These are phyloP conservation scores for Aplysia californica DNA, from an alignment of 1,140 invertebrate genomes.

Conservation along the genomic window DNA sequence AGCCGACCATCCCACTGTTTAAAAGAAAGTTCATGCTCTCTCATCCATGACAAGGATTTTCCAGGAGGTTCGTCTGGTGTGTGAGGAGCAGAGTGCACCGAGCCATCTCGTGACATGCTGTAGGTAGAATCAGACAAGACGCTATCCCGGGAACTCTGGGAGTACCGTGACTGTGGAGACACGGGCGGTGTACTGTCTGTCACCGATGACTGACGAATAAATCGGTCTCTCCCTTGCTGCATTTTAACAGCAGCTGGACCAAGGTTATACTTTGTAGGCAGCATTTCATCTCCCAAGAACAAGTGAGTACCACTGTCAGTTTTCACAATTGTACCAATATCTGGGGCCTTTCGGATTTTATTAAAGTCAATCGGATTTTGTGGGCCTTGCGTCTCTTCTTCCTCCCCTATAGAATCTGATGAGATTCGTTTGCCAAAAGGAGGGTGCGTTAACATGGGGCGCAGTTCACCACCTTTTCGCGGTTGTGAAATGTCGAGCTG, in stretches of 20 bases:
- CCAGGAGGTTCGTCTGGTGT: conserved; percentile 31
- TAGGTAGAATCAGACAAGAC: conserved; percentile 40
- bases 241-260: not conserved
- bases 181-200: conserved; percentile 50
- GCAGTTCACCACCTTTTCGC: not conserved
- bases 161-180: conserved; percentile 53
- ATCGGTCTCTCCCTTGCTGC: not conserved
- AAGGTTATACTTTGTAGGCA: conserved; percentile 13
- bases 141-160: conserved; percentile 54
- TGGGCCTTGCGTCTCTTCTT: conserved; percentile 30
- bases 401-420: conserved; percentile 44
- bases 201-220: conserved; percentile 18
- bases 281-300: conserved; percentile 45
- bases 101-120: conserved; percentile 36
- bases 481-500: not conserved
- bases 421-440: conserved; percentile 38
- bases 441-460: not conserved
- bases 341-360: conserved; percentile 10
- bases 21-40: not conserved
- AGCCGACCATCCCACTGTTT: not conserved
- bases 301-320: conserved; percentile 58
- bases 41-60: not conserved
- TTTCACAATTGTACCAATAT: conserved; percentile 43
- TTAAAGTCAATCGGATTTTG: not conserved
- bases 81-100: conserved; percentile 33